Percentiles rank a stretch among this genome's conserved stretches.
Evolutionary conservation across 2,888 invertebrate genomes (phyloP).

Genomic region (Aelia acuminata): DNA sequence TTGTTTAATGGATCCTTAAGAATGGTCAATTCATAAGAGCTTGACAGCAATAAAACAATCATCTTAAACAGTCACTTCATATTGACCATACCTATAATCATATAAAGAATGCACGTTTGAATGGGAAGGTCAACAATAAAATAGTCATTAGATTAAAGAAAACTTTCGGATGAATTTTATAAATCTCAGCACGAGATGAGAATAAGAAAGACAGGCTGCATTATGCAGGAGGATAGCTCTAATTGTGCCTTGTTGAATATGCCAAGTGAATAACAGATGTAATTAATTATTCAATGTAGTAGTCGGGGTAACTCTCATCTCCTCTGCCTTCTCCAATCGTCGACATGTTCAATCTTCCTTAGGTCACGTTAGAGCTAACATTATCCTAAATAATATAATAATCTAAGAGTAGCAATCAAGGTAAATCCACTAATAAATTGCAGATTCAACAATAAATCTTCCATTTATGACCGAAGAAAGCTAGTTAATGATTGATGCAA

Average conservation of each 20-base stretch:
- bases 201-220: background rate
- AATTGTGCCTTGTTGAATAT: slow-evolving; percentile 33
- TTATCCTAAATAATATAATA: background rate
- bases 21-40: too few species aligned
- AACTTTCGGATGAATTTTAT: background rate
- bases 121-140: background rate
- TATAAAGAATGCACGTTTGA: background rate
- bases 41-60: too few species aligned
- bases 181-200: background rate
- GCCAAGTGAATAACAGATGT: slow-evolving; percentile 15
- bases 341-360: background rate
- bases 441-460: too few species aligned
- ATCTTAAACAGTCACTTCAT: too few species aligned
- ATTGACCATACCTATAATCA: too few species aligned
- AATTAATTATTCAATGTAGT: slow-evolving; percentile 11
- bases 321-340: background rate
- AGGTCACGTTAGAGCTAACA: background rate
- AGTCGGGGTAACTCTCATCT: background rate
- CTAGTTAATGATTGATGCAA: too few species aligned
- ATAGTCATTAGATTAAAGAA: background rate
- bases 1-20: too few species aligned
- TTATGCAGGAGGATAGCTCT: slow-evolving; percentile 23
- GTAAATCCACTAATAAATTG: too few species aligned
- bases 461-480: too few species aligned
- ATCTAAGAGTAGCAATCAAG: too few species aligned